A percentile compares a stretch with the other conserved stretches of the same genome.
These are phyloP conservation scores for Anthopleura sola DNA, from an alignment of 64 coral and sea anemone species.

Conservation along the genomic window DNA sequence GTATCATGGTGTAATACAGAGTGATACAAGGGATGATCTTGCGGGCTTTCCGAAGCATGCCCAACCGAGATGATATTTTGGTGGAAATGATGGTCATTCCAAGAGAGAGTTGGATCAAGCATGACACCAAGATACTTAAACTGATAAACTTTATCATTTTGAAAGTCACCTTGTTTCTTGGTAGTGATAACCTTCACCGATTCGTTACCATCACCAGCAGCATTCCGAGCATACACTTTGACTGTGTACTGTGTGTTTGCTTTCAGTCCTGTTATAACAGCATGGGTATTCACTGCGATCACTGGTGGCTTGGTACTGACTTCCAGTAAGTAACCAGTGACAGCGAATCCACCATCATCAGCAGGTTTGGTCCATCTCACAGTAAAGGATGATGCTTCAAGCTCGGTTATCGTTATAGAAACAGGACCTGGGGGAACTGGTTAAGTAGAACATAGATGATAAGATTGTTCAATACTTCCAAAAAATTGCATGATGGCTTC, in stretches of 20 bases:
- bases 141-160: constrained; percentile 26
- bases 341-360: background rate
- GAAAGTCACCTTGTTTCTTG: background rate
- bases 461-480: no score
- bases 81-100: constrained; percentile 19
- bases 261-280: background rate
- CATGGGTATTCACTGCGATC: background rate
- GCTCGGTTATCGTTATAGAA: background rate
- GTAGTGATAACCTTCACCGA: background rate
- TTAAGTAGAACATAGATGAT: background rate
- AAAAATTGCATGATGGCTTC: no score
- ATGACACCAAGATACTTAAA: constrained; percentile 41
- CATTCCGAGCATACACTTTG: background rate
- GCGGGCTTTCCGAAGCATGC: constrained; percentile 46
- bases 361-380: background rate
- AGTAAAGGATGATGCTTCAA: background rate
- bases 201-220: background rate
- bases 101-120: constrained; percentile 42
- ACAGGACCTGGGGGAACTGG: background rate
- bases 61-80: constrained; percentile 49
- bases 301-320: background rate
- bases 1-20: constrained; percentile 15
- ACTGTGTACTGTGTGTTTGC: background rate
- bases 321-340: background rate
- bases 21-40: constrained; percentile 39